These are phyloP conservation scores for Microcaecilia unicolor DNA, from an alignment of 2,797 vertebrate species.

Conservation along the genomic window DNA sequence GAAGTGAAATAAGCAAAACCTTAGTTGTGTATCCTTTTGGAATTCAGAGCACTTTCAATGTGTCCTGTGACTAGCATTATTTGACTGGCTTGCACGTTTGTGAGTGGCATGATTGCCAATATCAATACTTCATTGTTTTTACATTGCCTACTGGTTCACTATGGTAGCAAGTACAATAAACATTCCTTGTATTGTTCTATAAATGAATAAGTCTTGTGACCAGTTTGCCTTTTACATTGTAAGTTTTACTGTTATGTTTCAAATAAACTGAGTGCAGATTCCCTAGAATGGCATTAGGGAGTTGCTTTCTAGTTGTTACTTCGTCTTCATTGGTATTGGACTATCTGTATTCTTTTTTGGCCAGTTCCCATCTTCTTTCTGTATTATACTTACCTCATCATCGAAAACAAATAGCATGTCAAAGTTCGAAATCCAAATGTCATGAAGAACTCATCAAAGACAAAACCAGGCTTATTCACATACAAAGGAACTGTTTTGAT, in stretches of 20 bases:
- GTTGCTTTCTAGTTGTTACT: no score
- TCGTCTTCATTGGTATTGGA: no score
- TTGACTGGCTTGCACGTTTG: background rate
- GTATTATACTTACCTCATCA: no score
- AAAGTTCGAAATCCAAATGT: no score
- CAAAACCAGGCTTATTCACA: no score
- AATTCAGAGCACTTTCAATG: conserved; percentile 8
- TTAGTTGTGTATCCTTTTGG: conserved; percentile 1
- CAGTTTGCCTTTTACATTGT: conserved; percentile 13
- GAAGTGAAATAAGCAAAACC: background rate
- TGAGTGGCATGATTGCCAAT: background rate
- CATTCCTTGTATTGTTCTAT: background rate
- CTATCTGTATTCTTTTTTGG: no score
- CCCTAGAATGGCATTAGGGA: no score
- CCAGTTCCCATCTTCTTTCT: no score
- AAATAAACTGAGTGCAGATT: conserved; percentile 2
- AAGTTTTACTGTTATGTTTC: conserved; percentile 3
- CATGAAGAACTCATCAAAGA: no score
- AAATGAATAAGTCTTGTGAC: background rate
- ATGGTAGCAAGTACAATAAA: background rate
- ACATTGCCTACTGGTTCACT: background rate
- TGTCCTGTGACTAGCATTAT: background rate
- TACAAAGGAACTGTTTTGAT: no score
- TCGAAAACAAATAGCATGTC: no score
- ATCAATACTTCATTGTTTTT: conserved; percentile 12